These are phyloP conservation scores for Haplochromis vanheusdeni DNA, from an alignment of 2,113 vertebrate genomes.

Conservation along the genomic window DNA sequence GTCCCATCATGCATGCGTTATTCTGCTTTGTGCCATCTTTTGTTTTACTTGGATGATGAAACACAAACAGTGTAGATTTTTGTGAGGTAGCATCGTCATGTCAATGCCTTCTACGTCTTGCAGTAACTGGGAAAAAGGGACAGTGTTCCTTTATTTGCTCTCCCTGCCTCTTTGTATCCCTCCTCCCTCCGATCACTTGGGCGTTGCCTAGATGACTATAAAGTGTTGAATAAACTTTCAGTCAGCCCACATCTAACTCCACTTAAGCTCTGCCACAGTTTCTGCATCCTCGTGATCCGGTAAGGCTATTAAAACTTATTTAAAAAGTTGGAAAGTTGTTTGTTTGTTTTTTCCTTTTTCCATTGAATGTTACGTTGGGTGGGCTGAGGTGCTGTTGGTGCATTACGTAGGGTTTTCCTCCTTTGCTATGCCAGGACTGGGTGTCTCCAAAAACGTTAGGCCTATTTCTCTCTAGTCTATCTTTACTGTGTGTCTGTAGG, in stretches of 20 bases:
- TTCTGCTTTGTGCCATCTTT: background rate
- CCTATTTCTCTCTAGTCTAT: background rate
- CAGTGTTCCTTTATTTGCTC: background rate
- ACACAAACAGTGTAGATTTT: background rate
- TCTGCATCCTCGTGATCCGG: background rate
- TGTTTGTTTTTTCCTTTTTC: background rate
- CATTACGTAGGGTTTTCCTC: background rate
- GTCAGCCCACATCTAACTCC: background rate
- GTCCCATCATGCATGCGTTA: fast-evolving
- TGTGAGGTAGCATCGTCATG: background rate
- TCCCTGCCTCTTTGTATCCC: background rate
- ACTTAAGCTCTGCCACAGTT: background rate
- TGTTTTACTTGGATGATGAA: background rate
- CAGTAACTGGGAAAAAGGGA: background rate
- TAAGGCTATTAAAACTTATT: background rate
- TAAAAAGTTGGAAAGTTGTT: background rate
- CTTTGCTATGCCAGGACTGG: background rate
- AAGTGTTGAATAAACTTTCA: background rate
- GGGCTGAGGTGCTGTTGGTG: background rate
- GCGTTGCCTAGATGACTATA: conserved; percentile 39
- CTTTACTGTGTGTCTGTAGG: background rate
- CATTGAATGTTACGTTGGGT: background rate
- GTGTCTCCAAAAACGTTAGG: background rate
- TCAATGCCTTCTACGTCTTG: background rate
- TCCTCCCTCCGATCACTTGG: conserved; percentile 21